These are phyloP conservation scores for Esox niger DNA, from an alignment of 2,113 vertebrate genomes.

Conservation along the genomic window DNA sequence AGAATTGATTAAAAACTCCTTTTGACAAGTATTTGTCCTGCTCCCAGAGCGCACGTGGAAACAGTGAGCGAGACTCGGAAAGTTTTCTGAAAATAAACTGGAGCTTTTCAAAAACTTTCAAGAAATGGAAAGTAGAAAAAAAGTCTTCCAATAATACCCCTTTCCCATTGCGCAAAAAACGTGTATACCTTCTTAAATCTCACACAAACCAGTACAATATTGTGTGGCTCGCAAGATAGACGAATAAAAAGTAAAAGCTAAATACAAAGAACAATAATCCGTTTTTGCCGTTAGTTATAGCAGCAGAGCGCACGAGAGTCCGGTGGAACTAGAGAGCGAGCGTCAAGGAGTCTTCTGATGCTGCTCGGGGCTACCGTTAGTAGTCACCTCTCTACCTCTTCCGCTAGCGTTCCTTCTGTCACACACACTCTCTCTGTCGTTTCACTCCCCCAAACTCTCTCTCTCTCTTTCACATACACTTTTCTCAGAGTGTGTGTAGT, in stretches of 20 bases:
- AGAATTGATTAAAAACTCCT: no score
- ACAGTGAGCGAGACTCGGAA: no score
- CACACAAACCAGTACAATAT: neutral
- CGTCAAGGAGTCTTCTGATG: neutral
- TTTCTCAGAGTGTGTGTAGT: neutral
- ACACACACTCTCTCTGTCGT: neutral
- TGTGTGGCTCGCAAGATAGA: neutral
- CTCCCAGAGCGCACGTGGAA: no score
- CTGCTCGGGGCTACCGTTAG: neutral
- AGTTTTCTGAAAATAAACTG: no score
- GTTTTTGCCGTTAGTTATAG: neutral
- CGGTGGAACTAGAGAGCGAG: neutral
- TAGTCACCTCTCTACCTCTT: neutral
- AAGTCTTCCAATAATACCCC: no score
- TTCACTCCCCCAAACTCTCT: no score
- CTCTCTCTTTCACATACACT: neutral
- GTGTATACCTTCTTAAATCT: neutral
- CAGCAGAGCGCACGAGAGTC: neutral
- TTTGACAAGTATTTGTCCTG: no score
- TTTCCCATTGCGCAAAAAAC: slow-evolving; percentile 23
- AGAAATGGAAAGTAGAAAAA: no score
- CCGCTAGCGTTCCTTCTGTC: neutral
- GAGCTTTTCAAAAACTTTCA: no score
- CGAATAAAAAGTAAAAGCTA: neutral
- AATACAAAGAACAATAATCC: neutral